phyloP scores from a whole-genome alignment of 2,797 vertebrate genomes.

The Acrossocheilus wenchowensis region DNA sequence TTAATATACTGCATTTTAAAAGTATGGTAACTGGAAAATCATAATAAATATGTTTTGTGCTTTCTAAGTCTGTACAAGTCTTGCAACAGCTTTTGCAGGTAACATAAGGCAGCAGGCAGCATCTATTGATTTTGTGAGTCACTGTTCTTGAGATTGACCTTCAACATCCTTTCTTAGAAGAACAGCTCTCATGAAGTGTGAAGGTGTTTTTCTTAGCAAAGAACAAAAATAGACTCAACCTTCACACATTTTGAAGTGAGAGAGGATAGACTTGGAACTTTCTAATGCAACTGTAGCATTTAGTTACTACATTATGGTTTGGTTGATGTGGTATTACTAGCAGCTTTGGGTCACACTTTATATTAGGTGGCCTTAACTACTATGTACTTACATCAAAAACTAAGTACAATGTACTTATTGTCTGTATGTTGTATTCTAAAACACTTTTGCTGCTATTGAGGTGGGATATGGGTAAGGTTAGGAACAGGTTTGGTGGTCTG shows the following conservation, averaged over 20 bases:
- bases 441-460: too few species aligned
- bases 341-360: too few species aligned
- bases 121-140: constrained; percentile 30
- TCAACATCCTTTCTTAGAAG: constrained; percentile 1
- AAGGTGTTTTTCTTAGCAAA: constrained; percentile 2
- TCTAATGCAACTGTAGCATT: neutral
- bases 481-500: too few species aligned
- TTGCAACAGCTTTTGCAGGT: constrained; percentile 1
- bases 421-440: too few species aligned
- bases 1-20: neutral
- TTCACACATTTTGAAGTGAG: neutral
- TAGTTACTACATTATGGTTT: neutral
- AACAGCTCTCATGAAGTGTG: constrained; percentile 8
- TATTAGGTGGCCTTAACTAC: too few species aligned
- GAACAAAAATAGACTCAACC: constrained; percentile 25
- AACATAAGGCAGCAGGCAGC: neutral
- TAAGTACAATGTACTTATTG: too few species aligned
- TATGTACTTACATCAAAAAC: too few species aligned
- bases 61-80: neutral
- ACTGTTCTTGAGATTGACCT: constrained; percentile 20
- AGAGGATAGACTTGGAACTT: neutral
- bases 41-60: neutral
- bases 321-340: neutral
- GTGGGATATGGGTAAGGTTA: too few species aligned
- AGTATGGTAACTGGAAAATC: neutral